These are phyloP conservation scores for Oxytorus armatus DNA, from an alignment of 2,888 invertebrate genomes.

Conservation along the genomic window DNA sequence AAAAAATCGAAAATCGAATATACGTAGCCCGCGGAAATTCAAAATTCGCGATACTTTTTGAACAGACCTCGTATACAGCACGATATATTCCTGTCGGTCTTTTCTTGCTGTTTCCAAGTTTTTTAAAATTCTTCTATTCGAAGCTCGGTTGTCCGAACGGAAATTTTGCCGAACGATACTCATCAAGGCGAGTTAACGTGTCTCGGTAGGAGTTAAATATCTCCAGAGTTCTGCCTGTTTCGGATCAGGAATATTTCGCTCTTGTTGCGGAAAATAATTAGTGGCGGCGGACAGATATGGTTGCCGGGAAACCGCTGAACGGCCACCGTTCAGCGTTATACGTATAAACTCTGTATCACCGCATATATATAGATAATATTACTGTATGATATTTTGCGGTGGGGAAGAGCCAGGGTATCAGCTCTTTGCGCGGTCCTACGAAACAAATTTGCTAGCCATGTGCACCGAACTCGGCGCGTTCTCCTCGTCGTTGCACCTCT, in stretches of 20 bases:
- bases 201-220: not conserved
- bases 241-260: conserved; percentile 73
- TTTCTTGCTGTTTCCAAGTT: too few species aligned
- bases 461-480: conserved; percentile 65
- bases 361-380: conserved; percentile 30
- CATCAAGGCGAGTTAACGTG: conserved; percentile 23
- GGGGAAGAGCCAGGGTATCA: conserved; percentile 18
- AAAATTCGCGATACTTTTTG: too few species aligned
- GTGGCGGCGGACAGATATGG: conserved; percentile 70
- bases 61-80: too few species aligned
- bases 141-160: not conserved
- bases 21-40: too few species aligned
- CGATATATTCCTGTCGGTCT: not conserved
- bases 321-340: conserved; percentile 60
- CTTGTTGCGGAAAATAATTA: conserved; percentile 81
- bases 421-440: conserved; percentile 64
- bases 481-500: conserved; percentile 34
- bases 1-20: too few species aligned
- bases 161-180: conserved; percentile 19
- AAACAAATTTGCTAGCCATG: conserved; percentile 75
- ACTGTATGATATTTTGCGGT: conserved; percentile 34
- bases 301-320: conserved; percentile 46
- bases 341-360: conserved; percentile 58
- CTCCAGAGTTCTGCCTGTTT: conserved; percentile 2
- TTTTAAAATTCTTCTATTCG: not conserved